phyloP scores from a whole-genome alignment of 2,797 vertebrate species.

The Micrastur ruficollis region DNA sequence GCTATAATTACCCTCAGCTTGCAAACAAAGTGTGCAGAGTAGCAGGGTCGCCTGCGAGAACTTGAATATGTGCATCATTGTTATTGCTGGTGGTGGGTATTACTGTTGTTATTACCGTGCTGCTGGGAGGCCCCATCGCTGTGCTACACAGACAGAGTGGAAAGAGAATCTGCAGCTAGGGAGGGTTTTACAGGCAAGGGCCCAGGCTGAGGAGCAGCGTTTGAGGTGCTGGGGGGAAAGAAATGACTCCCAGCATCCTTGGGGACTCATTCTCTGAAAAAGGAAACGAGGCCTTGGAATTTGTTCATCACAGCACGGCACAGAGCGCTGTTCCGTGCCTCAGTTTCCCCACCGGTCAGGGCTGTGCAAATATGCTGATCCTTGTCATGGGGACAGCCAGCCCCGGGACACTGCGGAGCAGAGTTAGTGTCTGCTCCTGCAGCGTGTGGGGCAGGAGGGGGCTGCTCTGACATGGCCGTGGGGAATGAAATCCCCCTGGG shows the following conservation, averaged over 20 bases:
- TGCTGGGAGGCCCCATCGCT: not conserved
- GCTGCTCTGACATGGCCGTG: not conserved
- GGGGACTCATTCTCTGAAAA: not conserved
- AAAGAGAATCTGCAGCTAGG: not conserved
- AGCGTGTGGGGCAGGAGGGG: not conserved
- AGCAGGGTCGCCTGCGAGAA: not conserved
- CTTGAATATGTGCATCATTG: not conserved
- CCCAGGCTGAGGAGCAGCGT: not conserved
- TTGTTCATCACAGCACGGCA: not conserved
- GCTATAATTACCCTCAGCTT: slow-evolving; percentile 13
- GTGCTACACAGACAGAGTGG: not conserved
- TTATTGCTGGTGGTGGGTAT: not conserved
- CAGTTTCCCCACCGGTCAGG: not conserved
- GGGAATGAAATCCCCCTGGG: not conserved
- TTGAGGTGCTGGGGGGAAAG: accelerated
- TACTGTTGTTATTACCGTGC: not conserved
- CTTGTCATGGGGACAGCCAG: not conserved
- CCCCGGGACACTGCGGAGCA: accelerated
- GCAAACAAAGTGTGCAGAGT: not conserved
- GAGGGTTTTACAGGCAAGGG: not conserved
- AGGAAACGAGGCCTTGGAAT: not conserved
- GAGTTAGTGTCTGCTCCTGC: not conserved
- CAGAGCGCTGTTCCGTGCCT: not conserved
- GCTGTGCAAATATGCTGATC: not conserved
- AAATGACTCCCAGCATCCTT: not conserved